Base-by-base conservation (phyloP, 2,113 vertebrate genomes). In the Takifugu bimaculatus region DNA sequence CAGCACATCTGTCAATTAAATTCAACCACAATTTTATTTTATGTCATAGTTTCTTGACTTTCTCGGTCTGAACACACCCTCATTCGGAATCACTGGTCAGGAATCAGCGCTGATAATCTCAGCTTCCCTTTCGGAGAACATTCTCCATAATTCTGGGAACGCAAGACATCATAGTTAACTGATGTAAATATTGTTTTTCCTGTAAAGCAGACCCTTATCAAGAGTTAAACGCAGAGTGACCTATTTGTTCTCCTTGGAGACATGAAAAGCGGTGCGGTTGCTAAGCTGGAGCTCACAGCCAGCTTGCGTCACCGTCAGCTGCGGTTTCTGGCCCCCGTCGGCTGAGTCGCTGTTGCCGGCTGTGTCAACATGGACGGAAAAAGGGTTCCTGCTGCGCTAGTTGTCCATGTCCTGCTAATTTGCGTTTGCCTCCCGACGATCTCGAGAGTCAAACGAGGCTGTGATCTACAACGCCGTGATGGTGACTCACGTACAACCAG, bases 71-170 rank as follows among this genome's bases (percentile, higher is more conserved):
- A 39, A 39, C 35, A 39, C 35, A 10, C 35, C 35, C 35, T 39
- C 7, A 39, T 10, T 39, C 11, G 9, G 35, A 39, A 39, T 39
- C 11, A 39, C 35, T 39, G 11, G 7, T 11, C 7, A 10, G 35
- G 4, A 39, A 39, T 39, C 35, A 39, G 35, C 35, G 11, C 35
- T 39, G 35, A 39, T 39, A 39, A 39, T 11, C 35, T 39, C 3
- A 39, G 44, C 44, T 15, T 45, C 4, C 44, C 20, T 27, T 59
- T 44, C 47, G 53, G 4, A 59, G 26, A 5, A 50, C 42, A 7
- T 32, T n/a, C 28, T 78, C 65, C 66, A 53, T 53, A 62, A 66
- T 79, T 81, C 80, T 91, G 85, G 80, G 86, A 82, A 88, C 77
- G 68, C 35, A 12, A 50, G 39, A 67, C 66, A 61, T 60, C 63